Base-by-base conservation (phyloP, 2,113 vertebrate species). In the Xiphias gladius region DNA sequence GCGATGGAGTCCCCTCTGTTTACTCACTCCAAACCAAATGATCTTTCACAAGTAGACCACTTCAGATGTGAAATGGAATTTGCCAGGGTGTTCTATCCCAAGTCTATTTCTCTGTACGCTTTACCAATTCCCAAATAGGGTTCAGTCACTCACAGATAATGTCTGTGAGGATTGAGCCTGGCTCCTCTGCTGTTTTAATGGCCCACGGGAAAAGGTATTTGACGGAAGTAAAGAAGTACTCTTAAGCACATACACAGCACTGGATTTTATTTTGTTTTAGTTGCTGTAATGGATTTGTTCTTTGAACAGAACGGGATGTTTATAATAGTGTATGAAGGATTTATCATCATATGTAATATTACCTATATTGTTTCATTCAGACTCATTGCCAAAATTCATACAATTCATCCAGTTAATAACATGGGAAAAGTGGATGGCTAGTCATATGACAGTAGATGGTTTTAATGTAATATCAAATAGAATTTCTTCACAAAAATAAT, bases 41-140 rank as follows among this genome's bases (percentile, higher is more conserved):
- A 97, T 98, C 96, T 98, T 96, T 97, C 96, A 95, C 96, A 95
- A 96, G 97, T 95, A 97, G 97, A 97, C 97, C 97, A 98, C 98
- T 97, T 98, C 97, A 97, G 97, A 97, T 96, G 97, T 96, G 97
- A 98, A 97, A 99, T 98, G 95, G 97, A 97, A 98, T 98, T 98
- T 97, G 95, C 96, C 91, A 89, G 94, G 94, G 96, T 96, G 93
- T 95, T 96, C 96, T 95, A 96, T 96, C 96, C 95, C 88, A 86
- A 95, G 92, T 96, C 96, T 96, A 94, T 98, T 97, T 97, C 93
- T 93, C 92, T 91, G 79, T 95, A 95, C 96, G 95, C 95, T 97
- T 97, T 96, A 97, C 96, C 96, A 96, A 96, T 97, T 97, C 95
- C 96, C 96, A 97, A 96, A 97, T 96, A 97, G 97, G 96, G 96